phyloP scores from a whole-genome alignment of 2,113 vertebrate genomes.

The Ceyx cyanopectus region DNA sequence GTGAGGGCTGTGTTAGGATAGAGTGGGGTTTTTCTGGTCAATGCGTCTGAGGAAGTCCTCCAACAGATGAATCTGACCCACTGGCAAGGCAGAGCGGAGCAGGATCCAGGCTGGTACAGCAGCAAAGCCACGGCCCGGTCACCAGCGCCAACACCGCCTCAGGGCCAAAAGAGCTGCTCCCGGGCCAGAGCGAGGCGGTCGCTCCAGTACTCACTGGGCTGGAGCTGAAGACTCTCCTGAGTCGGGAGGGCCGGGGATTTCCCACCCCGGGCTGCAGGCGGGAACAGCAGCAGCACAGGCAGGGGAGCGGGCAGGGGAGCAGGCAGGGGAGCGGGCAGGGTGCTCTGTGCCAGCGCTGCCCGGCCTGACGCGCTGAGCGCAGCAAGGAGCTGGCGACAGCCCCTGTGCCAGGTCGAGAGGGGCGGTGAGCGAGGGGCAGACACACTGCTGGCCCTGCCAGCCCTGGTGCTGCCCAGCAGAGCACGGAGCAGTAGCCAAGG shows the following conservation, averaged over 20 bases:
- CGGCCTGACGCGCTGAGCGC: accelerated
- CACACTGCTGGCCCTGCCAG: not conserved
- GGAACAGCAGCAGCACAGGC: accelerated
- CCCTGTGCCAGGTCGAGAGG: accelerated
- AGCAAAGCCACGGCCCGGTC: not conserved
- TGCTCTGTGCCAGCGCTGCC: not conserved
- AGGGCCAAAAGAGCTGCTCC: not conserved
- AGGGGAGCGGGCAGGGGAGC: not conserved
- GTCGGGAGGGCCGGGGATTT: accelerated
- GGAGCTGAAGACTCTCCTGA: not conserved
- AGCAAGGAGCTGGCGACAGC: not conserved
- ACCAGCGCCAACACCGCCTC: not conserved
- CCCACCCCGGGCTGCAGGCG: accelerated
- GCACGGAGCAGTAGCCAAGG: accelerated
- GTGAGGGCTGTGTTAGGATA: not conserved
- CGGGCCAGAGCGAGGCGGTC: accelerated
- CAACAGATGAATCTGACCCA: not conserved
- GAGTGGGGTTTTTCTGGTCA: not conserved
- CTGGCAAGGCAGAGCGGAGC: too few species aligned
- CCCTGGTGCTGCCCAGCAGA: accelerated
- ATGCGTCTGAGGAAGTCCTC: not conserved
- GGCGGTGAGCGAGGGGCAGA: accelerated
- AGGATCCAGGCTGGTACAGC: not conserved
- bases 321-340: not conserved
- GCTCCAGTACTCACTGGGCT: not conserved